phyloP scores from a whole-genome alignment of 2,888 invertebrate species.

The Dolichopus griseipennis region DNA sequence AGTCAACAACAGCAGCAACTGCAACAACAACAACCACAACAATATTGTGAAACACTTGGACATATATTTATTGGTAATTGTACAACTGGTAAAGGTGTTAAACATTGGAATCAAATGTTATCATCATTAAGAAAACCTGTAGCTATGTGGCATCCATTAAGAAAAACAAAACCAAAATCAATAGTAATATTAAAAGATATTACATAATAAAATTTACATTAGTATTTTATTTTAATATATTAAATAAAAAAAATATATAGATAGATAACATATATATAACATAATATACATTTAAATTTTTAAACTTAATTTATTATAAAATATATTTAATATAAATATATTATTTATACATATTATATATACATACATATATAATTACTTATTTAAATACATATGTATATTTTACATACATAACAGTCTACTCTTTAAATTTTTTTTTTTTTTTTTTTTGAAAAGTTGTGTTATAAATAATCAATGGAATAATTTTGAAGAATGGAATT shows the following conservation, averaged over 20 bases:
- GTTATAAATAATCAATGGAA: too few species aligned
- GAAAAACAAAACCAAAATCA: conserved; percentile 36
- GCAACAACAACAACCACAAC: conserved; percentile 32
- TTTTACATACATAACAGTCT: too few species aligned
- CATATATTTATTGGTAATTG: conserved; percentile 71
- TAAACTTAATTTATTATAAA: neutral
- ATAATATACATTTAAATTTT: neutral
- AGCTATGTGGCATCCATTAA: conserved; percentile 75
- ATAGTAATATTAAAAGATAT: conserved; percentile 10
- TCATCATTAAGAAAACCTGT: conserved; percentile 68
- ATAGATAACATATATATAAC: neutral
- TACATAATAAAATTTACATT: conserved; percentile 14
- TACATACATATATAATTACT: too few species aligned
- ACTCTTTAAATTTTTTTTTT: too few species aligned
- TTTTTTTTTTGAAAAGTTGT: too few species aligned
- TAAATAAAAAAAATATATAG: neutral
- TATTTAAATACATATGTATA: too few species aligned
- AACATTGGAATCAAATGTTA: conserved; percentile 80
- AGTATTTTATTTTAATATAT: too few species aligned
- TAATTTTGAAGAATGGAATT: too few species aligned
- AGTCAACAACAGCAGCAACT: conserved; percentile 44
- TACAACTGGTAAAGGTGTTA: conserved; percentile 59
- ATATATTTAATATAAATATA: neutral
- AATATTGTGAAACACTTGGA: conserved; percentile 52
- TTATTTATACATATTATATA: neutral